A percentile compares a stretch with the other conserved stretches of the same genome.
Conservation (phyloP, 2,888 invertebrate genomes). For the Branchellion lobata region DNA sequence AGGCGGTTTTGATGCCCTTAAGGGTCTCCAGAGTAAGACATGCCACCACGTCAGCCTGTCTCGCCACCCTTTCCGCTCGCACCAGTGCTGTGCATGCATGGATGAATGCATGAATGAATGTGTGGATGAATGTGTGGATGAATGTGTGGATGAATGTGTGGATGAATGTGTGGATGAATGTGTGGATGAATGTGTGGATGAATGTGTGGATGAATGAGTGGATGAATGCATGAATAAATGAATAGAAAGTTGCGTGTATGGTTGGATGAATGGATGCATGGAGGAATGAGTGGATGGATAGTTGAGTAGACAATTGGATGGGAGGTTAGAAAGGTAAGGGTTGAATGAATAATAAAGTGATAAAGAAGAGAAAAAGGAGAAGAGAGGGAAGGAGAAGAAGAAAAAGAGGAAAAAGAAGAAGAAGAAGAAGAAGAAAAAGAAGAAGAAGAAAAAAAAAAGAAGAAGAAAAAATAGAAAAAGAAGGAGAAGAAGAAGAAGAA, state of each 20-base stretch:
- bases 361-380: background rate
- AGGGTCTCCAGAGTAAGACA: conserved; percentile 70
- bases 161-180: background rate
- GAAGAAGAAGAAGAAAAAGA: no score
- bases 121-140: background rate
- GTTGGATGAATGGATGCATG: background rate
- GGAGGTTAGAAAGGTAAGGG: background rate
- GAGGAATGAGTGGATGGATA: background rate
- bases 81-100: conserved; percentile 65
- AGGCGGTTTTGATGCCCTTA: conserved; percentile 70
- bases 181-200: background rate
- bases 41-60: conserved; percentile 71
- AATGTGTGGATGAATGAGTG: background rate
- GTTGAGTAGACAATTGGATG: background rate
- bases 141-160: conserved; percentile 1
- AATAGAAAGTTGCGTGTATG: background rate
- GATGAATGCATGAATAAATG: background rate
- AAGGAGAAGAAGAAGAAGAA: no score
- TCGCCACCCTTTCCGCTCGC: conserved; percentile 67
- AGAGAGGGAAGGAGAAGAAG: no score
- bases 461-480: no score
- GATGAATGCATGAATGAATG: background rate
- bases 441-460: no score
- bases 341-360: background rate
- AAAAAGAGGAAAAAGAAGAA: no score